Evolutionary conservation across 2,113 vertebrate species (phyloP).

Genomic region (Vulpes vulpes): DNA sequence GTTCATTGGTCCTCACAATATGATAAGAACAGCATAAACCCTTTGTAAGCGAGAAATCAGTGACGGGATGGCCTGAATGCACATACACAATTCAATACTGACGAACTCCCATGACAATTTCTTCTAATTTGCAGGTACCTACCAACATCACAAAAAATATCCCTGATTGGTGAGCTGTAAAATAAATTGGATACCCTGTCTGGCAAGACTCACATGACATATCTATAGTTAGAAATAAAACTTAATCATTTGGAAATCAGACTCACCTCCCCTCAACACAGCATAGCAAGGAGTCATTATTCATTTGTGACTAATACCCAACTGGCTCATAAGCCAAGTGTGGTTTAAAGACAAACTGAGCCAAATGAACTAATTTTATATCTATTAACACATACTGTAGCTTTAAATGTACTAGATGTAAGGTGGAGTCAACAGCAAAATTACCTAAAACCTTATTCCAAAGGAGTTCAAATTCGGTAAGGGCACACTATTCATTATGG

Average conservation of each 20-base stretch:
- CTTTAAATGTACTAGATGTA: not conserved
- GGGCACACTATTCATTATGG: not conserved
- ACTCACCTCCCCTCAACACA: not conserved
- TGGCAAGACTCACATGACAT: not conserved
- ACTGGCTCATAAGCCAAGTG: not conserved
- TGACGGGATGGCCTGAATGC: not conserved
- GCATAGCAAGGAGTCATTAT: not conserved
- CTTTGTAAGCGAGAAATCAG: not conserved
- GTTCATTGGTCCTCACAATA: conserved; percentile 26
- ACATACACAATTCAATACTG: not conserved
- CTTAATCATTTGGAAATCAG: not conserved
- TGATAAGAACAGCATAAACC: conserved; percentile 56
- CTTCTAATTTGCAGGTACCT: not conserved
- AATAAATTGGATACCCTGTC: not conserved
- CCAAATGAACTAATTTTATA: not conserved
- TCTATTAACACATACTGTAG: not conserved
- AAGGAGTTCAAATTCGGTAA: conserved; percentile 37
- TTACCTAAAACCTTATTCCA: conserved; percentile 9
- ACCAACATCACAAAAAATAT: not conserved
- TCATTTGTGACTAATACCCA: conserved; percentile 46
- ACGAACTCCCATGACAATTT: not conserved
- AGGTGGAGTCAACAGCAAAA: conserved; percentile 27
- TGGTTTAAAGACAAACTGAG: not conserved
- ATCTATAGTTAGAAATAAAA: not conserved
- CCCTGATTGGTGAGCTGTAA: not conserved